A percentile compares a stretch with the other conserved stretches of the same genome.
phyloP scores from a whole-genome alignment of 1,140 invertebrate species.

The Hirudo medicinalis region DNA sequence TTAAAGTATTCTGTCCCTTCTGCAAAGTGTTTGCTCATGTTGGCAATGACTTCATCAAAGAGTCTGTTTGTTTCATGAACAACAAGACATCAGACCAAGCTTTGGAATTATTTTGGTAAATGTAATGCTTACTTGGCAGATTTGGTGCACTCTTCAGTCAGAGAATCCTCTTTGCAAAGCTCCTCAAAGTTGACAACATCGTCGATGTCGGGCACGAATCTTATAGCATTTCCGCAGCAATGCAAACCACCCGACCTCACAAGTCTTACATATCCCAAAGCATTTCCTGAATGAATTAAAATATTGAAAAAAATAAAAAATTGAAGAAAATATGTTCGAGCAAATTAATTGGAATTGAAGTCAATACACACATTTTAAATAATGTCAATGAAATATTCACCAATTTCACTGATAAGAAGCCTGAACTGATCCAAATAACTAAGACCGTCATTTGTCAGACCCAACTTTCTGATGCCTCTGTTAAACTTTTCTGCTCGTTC shows the following conservation, averaged over 20 bases:
- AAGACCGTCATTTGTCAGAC: constrained; percentile 61
- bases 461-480: constrained; percentile 75
- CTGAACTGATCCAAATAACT: constrained; percentile 83
- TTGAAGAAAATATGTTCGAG: too few species aligned
- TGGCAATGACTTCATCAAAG: constrained; percentile 62
- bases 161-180: constrained; percentile 45
- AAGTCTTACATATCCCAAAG: constrained; percentile 86
- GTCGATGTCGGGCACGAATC: constrained; percentile 74
- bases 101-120: not conserved
- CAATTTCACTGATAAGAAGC: constrained; percentile 79
- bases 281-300: constrained; percentile 55
- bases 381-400: constrained; percentile 37
- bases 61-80: constrained; percentile 37
- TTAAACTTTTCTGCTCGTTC: constrained; percentile 90
- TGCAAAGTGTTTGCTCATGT: constrained; percentile 69
- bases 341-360: too few species aligned
- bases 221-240: constrained; percentile 74
- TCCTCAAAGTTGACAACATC: constrained; percentile 52
- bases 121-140: constrained; percentile 47
- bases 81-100: not conserved
- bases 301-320: too few species aligned
- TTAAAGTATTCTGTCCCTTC: constrained; percentile 91
- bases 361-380: too few species aligned
- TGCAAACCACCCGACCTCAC: constrained; percentile 83
- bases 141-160: constrained; percentile 49